These are phyloP conservation scores for Himalopsyche japonica DNA, from an alignment of 2,888 invertebrate species.

Conservation along the genomic window DNA sequence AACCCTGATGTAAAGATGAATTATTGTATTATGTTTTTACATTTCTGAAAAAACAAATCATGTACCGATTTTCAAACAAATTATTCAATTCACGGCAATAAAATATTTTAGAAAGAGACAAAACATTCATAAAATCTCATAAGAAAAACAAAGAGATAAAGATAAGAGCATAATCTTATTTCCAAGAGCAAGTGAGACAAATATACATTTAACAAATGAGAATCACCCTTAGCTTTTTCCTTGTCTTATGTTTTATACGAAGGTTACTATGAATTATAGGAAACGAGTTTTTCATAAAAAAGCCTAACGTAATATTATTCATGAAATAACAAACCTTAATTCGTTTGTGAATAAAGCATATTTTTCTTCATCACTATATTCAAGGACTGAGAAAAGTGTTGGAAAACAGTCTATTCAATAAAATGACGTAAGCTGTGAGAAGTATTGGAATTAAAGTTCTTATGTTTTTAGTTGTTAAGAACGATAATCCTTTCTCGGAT, in stretches of 20 bases:
- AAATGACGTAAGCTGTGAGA: not conserved
- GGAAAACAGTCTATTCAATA: not conserved
- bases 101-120: constrained; percentile 6
- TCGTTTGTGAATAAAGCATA: not conserved
- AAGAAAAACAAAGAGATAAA: constrained; percentile 7
- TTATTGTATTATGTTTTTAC: no score
- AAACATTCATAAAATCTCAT: constrained; percentile 5
- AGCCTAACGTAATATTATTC: not conserved
- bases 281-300: not conserved
- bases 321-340: not conserved
- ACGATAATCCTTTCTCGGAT: not conserved
- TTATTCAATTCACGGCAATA: not conserved
- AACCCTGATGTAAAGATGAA: no score
- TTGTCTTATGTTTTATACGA: constrained; percentile 10
- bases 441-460: not conserved
- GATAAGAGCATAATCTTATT: not conserved
- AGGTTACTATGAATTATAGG: constrained; percentile 17
- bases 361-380: not conserved
- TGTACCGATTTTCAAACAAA: not conserved
- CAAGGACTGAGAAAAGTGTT: not conserved
- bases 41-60: no score
- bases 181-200: not conserved
- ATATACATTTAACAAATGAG: constrained; percentile 5
- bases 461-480: not conserved
- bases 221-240: constrained; percentile 5